Evolutionary conservation across 1,140 invertebrate genomes (phyloP).

Genomic region (Vollenhovia emeryi): DNA sequence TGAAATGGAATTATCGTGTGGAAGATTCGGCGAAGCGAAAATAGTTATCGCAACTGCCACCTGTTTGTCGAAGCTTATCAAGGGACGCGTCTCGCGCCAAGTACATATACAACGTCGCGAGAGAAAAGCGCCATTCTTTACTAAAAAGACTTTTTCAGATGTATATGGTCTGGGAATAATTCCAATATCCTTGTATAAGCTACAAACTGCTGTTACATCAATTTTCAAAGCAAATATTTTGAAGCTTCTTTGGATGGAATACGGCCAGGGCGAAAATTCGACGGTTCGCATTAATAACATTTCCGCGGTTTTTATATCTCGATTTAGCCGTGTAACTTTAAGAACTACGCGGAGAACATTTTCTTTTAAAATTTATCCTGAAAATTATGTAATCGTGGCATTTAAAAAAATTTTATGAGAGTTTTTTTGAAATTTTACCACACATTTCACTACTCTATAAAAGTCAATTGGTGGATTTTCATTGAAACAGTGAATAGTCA

Average conservation of each 20-base stretch:
- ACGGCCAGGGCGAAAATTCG: background rate
- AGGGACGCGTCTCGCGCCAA: background rate
- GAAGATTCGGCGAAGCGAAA: conserved; percentile 8
- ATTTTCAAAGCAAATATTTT: background rate
- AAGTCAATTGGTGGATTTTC: no score
- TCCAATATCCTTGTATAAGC: background rate
- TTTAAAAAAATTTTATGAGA: no score
- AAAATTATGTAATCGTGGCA: no score
- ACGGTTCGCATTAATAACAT: background rate
- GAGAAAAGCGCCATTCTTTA: background rate
- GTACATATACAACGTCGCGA: background rate
- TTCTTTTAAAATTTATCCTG: no score
- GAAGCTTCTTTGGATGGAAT: background rate
- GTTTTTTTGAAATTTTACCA: no score
- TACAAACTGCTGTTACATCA: background rate
- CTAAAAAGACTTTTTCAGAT: background rate
- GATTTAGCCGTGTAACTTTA: background rate
- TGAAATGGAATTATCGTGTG: conserved; percentile 17
- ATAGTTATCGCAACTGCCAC: conserved; percentile 21
- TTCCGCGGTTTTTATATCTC: background rate
- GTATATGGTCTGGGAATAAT: background rate
- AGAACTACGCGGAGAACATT: no score
- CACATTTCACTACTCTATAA: no score
- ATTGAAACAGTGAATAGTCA: no score
- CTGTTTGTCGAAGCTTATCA: conserved; percentile 25